Percentiles rank a stretch among this genome's conserved stretches.
These are phyloP conservation scores for Listronotus oregonensis DNA, from an alignment of 1,140 invertebrate species.

Conservation along the genomic window DNA sequence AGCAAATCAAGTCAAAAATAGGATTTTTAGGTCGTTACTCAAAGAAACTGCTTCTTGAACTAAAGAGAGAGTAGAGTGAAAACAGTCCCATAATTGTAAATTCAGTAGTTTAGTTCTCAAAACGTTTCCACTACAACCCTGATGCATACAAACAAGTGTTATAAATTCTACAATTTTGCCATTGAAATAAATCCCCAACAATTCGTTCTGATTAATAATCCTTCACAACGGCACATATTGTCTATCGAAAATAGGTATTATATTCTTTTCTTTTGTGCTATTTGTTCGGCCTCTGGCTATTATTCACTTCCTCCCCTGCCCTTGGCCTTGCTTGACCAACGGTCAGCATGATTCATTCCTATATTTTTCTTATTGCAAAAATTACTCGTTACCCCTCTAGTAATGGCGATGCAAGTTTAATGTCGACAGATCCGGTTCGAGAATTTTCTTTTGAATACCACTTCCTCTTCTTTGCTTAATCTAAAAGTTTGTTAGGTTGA, in stretches of 20 bases:
- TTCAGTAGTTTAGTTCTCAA: too few species aligned
- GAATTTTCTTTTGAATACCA: too few species aligned
- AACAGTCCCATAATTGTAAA: too few species aligned
- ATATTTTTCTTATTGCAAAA: constrained; percentile 21
- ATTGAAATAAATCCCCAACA: constrained; percentile 8
- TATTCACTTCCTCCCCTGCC: constrained; percentile 20
- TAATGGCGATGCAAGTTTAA: constrained; percentile 1
- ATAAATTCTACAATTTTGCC: constrained; percentile 2
- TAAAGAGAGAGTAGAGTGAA: too few species aligned
- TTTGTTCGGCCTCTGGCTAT: constrained; percentile 19
- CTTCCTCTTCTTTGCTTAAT: too few species aligned
- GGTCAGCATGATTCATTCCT: constrained; percentile 23
- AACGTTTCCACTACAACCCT: neutral
- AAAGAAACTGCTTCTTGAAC: too few species aligned
- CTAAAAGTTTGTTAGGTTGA: too few species aligned
- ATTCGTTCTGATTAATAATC: constrained; percentile 23
- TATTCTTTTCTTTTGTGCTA: constrained; percentile 13
- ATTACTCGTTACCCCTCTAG: neutral
- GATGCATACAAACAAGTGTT: neutral
- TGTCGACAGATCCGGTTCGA: too few species aligned
- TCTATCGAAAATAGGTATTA: constrained; percentile 15
- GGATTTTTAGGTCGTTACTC: too few species aligned
- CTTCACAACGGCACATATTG: constrained; percentile 15
- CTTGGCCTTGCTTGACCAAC: constrained; percentile 28
- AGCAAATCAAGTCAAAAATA: too few species aligned